These are phyloP conservation scores for Phocides pigmalion DNA, from an alignment of 1,140 invertebrate species.

Conservation along the genomic window DNA sequence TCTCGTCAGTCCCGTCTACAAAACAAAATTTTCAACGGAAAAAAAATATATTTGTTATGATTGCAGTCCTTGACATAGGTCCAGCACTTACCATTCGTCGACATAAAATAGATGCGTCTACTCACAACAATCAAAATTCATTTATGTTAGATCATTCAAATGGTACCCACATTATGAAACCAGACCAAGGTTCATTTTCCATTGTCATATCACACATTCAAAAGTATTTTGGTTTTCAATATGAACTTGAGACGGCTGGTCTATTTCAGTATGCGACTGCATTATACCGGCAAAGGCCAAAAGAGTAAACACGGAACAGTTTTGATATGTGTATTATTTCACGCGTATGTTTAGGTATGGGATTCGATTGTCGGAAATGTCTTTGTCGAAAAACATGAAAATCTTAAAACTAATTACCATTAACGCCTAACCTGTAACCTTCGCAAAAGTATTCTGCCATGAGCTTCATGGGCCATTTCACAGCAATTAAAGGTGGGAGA, in stretches of 20 bases:
- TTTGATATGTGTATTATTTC: too few relatives aligned
- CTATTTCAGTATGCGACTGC: slow-evolving; percentile 32
- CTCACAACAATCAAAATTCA: slow-evolving; percentile 49
- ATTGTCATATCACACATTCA: slow-evolving; percentile 45
- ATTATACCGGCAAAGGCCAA: slow-evolving; percentile 23
- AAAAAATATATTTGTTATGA: background rate
- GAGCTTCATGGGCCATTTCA: too few relatives aligned
- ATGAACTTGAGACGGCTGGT: slow-evolving; percentile 57
- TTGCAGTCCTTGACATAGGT: slow-evolving; percentile 37
- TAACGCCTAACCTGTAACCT: too few relatives aligned
- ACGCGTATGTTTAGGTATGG: too few relatives aligned
- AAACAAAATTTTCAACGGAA: too few relatives aligned
- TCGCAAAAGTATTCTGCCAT: too few relatives aligned
- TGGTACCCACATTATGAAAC: slow-evolving; percentile 65
- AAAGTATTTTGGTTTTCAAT: slow-evolving; percentile 60
- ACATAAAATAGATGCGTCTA: slow-evolving; percentile 11
- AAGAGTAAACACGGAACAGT: background rate
- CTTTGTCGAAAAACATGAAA: too few relatives aligned
- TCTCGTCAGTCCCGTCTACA: too few relatives aligned
- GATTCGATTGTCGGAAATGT: too few relatives aligned
- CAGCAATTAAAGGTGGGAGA: too few relatives aligned
- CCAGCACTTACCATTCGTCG: slow-evolving; percentile 9
- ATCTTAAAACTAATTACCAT: too few relatives aligned
- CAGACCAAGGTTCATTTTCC: slow-evolving; percentile 68
- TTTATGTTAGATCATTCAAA: slow-evolving; percentile 69